These are phyloP conservation scores for Carterocephalus palaemon DNA, from an alignment of 2,888 invertebrate species.

Conservation along the genomic window DNA sequence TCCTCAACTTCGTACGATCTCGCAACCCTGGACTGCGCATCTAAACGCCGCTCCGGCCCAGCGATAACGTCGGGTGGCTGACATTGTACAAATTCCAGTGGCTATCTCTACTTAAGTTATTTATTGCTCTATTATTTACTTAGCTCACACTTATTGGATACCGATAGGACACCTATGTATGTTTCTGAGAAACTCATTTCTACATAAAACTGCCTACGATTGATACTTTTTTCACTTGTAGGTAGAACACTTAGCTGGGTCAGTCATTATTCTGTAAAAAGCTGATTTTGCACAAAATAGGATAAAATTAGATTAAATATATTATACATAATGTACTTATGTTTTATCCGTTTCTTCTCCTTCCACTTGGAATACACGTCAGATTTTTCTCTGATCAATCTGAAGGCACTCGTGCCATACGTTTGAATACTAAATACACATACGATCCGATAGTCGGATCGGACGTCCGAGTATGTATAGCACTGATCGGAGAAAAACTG, in stretches of 20 bases:
- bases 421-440: no score
- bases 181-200: constrained; percentile 4
- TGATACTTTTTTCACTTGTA: constrained; percentile 9
- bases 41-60: constrained; percentile 63
- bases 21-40: constrained; percentile 92
- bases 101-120: constrained; percentile 69
- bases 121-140: constrained; percentile 48
- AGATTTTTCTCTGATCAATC: no score
- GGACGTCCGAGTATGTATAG: no score
- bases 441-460: no score
- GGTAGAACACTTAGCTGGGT: constrained; percentile 28
- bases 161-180: not conserved
- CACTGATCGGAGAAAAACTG: no score
- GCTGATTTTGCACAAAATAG: constrained; percentile 64
- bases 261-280: constrained; percentile 63
- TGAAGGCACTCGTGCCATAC: no score
- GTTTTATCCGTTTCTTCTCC: constrained; percentile 21
- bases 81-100: constrained; percentile 72
- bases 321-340: constrained; percentile 41
- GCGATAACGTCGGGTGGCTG: no score
- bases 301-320: constrained; percentile 60
- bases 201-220: not conserved
- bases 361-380: no score
- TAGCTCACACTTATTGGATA: no score
- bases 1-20: constrained; percentile 93